Conservation (phyloP, 92 coral and sea anemone species). For the Virgularia gustaviana region DNA sequence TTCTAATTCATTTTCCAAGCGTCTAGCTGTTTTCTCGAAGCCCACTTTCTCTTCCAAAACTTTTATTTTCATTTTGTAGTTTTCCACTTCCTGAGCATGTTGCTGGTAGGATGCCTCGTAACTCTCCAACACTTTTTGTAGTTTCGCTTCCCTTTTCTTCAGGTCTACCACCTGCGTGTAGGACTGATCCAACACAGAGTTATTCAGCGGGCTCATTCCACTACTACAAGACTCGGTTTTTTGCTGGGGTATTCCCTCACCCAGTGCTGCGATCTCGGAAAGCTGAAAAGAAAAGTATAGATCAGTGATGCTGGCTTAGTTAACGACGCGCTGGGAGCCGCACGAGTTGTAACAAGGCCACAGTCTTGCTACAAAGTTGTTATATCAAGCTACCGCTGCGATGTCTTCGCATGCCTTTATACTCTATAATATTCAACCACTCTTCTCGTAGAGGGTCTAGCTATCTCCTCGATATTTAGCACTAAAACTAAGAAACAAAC, state of each 20-base stretch:
- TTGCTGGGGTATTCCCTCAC: neutral
- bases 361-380: too few relatives aligned
- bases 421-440: too few relatives aligned
- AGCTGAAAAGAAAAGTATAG: neutral
- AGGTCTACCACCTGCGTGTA: conserved; percentile 17
- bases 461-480: neutral
- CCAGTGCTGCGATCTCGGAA: conserved; percentile 11
- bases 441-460: too few relatives aligned
- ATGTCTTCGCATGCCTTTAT: too few relatives aligned
- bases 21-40: conserved; percentile 16
- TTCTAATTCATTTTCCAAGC: conserved; percentile 10
- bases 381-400: too few relatives aligned
- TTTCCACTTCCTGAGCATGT: conserved; percentile 29
- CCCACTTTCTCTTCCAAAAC: conserved; percentile 13
- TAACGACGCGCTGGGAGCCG: too few relatives aligned
- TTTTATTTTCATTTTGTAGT: conserved; percentile 20
- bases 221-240: neutral
- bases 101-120: conserved; percentile 22
- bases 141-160: conserved; percentile 28
- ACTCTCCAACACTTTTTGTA: conserved; percentile 29
- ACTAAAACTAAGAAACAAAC: neutral
- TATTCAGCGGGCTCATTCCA: neutral
- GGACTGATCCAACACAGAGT: conserved; percentile 25
- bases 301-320: too few relatives aligned
- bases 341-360: too few relatives aligned